phyloP scores from a whole-genome alignment of 2,888 invertebrate species.

The Cephus rjabovi region DNA sequence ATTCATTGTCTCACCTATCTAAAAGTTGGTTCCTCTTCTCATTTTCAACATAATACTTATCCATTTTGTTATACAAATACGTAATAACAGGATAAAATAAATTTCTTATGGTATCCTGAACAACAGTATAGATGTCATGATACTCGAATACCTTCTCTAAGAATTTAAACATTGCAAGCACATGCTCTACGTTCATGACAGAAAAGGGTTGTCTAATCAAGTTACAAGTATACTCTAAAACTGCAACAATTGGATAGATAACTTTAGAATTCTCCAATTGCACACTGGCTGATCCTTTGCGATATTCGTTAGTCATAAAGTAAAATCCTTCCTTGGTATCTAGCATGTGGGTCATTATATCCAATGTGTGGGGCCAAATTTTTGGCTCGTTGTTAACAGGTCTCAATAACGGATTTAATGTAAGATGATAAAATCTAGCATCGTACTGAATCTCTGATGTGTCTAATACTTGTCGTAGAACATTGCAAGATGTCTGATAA shows the following conservation, averaged over 20 bases:
- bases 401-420: constrained; percentile 48
- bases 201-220: constrained; percentile 57
- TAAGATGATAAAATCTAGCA: constrained; percentile 49
- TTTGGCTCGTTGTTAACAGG: constrained; percentile 40
- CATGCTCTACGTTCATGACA: constrained; percentile 56
- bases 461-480: constrained; percentile 49
- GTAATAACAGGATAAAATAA: constrained; percentile 54
- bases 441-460: constrained; percentile 46
- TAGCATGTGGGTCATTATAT: constrained; percentile 51
- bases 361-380: constrained; percentile 56
- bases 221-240: constrained; percentile 46
- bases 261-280: constrained; percentile 25
- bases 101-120: constrained; percentile 41
- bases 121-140: constrained; percentile 43
- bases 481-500: constrained; percentile 49
- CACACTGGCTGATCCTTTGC: constrained; percentile 35
- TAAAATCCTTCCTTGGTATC: constrained; percentile 50
- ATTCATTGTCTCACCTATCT: constrained; percentile 47
- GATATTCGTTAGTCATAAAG: constrained; percentile 50
- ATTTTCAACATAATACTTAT: constrained; percentile 59
- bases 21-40: constrained; percentile 56
- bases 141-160: constrained; percentile 50
- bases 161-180: constrained; percentile 48
- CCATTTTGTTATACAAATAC: constrained; percentile 55
- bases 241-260: constrained; percentile 46